phyloP scores from a whole-genome alignment of 2,888 invertebrate species.

The Cosmia pyralina region DNA sequence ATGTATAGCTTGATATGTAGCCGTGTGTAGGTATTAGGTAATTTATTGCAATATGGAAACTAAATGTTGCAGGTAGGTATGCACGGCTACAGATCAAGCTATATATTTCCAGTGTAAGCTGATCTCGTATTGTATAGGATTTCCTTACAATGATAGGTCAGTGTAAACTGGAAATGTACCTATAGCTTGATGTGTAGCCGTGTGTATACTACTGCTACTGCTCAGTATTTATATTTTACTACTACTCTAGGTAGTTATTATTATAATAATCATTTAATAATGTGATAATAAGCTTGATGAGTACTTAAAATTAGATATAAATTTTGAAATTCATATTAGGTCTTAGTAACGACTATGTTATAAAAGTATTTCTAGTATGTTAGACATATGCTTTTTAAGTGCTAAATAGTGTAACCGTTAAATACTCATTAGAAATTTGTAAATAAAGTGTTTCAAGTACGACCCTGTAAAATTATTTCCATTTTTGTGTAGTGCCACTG shows the following conservation, averaged over 20 bases:
- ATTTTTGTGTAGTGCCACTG: neutral
- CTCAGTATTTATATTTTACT: constrained; percentile 54
- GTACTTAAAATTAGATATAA: constrained; percentile 51
- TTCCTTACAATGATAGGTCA: no score
- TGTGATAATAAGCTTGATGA: constrained; percentile 61
- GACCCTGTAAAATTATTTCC: constrained; percentile 38
- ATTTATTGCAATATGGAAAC: constrained; percentile 24
- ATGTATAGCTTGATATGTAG: no score
- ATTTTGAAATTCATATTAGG: constrained; percentile 27
- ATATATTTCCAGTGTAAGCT: no score
- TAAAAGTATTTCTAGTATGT: constrained; percentile 15
- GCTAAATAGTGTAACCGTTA: constrained; percentile 53
- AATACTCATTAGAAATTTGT: constrained; percentile 62
- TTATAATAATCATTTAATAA: constrained; percentile 2
- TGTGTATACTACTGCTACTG: no score
- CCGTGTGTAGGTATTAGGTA: neutral
- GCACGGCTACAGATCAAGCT: no score
- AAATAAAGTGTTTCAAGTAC: constrained; percentile 58
- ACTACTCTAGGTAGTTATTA: constrained; percentile 21
- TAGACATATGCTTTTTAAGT: constrained; percentile 28
- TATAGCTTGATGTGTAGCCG: no score
- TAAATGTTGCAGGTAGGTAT: neutral
- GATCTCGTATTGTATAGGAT: no score
- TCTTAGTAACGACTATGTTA: constrained; percentile 4
- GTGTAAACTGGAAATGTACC: no score